phyloP scores from a whole-genome alignment of 2,888 invertebrate genomes.

The Endotricha flammealis region DNA sequence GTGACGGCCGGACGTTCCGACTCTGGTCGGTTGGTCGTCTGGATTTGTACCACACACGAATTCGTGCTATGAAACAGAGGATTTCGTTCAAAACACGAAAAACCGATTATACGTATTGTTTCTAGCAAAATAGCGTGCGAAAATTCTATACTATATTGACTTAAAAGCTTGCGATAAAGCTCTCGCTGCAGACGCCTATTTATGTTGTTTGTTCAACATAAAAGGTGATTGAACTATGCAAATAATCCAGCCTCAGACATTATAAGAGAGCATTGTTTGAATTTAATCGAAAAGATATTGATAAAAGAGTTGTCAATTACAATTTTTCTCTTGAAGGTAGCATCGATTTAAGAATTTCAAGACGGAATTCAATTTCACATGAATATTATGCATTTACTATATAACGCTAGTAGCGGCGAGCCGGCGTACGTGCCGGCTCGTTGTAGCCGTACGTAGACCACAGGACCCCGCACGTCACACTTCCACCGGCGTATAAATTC shows the following conservation, averaged over 20 bases:
- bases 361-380: not conserved
- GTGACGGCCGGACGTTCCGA: slow-evolving; percentile 43
- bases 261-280: no score
- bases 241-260: no score
- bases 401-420: not conserved
- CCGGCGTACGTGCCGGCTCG: no score
- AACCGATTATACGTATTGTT: slow-evolving; percentile 65
- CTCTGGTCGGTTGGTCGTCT: slow-evolving; percentile 34
- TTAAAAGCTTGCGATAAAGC: slow-evolving; percentile 53
- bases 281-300: no score
- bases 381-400: not conserved
- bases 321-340: no score
- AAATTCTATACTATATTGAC: slow-evolving; percentile 55
- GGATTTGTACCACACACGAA: slow-evolving; percentile 21
- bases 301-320: no score
- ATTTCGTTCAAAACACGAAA: slow-evolving; percentile 64
- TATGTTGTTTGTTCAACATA: not conserved
- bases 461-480: slow-evolving; percentile 48
- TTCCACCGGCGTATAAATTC: slow-evolving; percentile 57
- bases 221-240: not conserved
- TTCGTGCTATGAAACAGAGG: slow-evolving; percentile 42
- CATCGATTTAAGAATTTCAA: no score
- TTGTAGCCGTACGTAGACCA: slow-evolving; percentile 31
- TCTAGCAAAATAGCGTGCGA: slow-evolving; percentile 47
- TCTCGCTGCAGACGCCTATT: slow-evolving; percentile 23